Evolutionary conservation across 2,113 vertebrate species (phyloP), one percentile per base, ranked within the genome.

Genomic region (Silurus asotus): DNA sequence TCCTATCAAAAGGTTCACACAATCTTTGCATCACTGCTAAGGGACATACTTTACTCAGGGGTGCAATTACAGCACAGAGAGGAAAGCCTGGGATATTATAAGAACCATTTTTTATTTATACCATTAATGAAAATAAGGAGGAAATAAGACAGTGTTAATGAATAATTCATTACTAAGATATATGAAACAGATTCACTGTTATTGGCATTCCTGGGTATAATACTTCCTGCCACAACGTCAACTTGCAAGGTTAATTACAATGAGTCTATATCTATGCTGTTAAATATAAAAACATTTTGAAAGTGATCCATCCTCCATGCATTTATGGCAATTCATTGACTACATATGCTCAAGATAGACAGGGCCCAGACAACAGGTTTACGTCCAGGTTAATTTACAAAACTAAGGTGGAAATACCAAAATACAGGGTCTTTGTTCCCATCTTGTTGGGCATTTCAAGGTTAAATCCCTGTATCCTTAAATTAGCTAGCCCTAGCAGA

Each of bases 61-160:
- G 55, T 61, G 56, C 77, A 81, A 81, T 81, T 51, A 81, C 84
- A 70, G 37, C 15, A 23, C 15, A n/a, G 23, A 70, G 25, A 1
- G 48, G 13, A 81, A 81, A 81, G 56, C 37, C 37, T 67, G 62
- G 56, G 45, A 61, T 86, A 61, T 81, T 78, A 86, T 49, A 79
- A 56, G 56, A 62, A 61, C 55, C 84, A 72, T 74, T 85, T 81
- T 76, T 82, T 87, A 82, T 82, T 87, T 82, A 82, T 62, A 65
- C 19, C 19, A 82, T 76, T 82, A 49, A 76, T 82, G 80, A 67
- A 87, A 82, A 87, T 62, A 82, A 76, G 49, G n/a, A 48, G 13
- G 59, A 13, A 86, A 69, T 78, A 74, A 58, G n/a, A 28, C 53
- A 80, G 58, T 37, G 65, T 51, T 28, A 65, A 72, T 82, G 51